Percentiles rank a stretch among this genome's conserved stretches.
Conservation (phyloP, 2,888 invertebrate species). For the Hydraecia micacea region DNA sequence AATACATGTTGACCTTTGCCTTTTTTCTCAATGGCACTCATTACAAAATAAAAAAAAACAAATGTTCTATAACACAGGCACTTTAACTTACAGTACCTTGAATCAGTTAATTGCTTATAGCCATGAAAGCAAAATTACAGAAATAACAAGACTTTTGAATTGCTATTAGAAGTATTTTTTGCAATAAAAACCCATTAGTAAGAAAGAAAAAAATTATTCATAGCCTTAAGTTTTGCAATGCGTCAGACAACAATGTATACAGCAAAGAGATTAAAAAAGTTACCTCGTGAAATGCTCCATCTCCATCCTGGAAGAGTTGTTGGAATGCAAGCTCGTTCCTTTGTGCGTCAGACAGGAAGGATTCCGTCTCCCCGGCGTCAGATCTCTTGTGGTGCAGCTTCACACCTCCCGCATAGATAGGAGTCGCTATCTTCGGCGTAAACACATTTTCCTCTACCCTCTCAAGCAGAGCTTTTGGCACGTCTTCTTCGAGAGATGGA, state of each 20-base stretch:
- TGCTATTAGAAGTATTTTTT: conserved; percentile 4
- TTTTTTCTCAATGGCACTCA: neutral
- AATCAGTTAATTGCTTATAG: conserved; percentile 27
- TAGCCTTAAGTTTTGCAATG: neutral
- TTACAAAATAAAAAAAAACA: conserved; percentile 3
- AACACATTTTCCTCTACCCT: conserved; percentile 86
- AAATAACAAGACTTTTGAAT: conserved; percentile 3
- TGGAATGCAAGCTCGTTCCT: conserved; percentile 86
- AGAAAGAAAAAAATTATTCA: conserved; percentile 5
- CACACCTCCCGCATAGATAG: conserved; percentile 84
- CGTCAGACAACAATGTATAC: neutral
- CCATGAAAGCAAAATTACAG: conserved; percentile 31
- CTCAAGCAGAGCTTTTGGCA: conserved; percentile 84
- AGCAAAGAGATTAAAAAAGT: conserved; percentile 33
- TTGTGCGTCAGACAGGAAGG: conserved; percentile 84
- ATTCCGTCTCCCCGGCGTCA: conserved; percentile 83
- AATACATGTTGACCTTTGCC: conserved; percentile 17
- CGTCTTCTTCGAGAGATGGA: conserved; percentile 88
- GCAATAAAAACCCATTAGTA: conserved; percentile 38
- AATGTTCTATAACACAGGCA: conserved; percentile 11
- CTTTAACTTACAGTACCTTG: conserved; percentile 22
- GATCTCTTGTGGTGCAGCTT: conserved; percentile 83
- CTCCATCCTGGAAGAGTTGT: conserved; percentile 85
- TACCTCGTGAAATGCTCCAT: conserved; percentile 82
- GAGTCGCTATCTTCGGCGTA: conserved; percentile 86